These are phyloP conservation scores for Ellobium chinense DNA, from an alignment of 2,888 invertebrate species.

Conservation along the genomic window DNA sequence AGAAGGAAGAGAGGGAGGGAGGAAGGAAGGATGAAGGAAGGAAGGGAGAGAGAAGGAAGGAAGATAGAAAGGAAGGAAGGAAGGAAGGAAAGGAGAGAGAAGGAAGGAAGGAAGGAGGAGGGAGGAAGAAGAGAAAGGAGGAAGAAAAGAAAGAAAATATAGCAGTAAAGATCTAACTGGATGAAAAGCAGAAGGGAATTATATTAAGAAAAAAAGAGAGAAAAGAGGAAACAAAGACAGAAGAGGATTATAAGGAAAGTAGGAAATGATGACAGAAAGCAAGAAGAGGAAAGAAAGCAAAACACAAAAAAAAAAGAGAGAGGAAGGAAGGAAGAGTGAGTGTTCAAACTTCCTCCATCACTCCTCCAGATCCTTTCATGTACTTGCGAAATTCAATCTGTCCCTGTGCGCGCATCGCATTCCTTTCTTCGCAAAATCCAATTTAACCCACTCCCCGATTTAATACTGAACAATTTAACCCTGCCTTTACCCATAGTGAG, in stretches of 20 bases:
- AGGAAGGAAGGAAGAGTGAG: background rate
- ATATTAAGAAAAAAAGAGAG: too few relatives aligned
- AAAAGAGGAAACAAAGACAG: too few relatives aligned
- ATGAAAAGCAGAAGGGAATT: too few relatives aligned
- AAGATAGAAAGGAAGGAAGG: background rate
- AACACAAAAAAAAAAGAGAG: background rate
- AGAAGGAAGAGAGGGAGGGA: too few relatives aligned
- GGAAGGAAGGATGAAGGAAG: background rate
- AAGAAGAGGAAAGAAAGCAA: slow-evolving; percentile 1
- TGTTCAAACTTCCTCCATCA: too few relatives aligned
- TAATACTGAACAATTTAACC: too few relatives aligned
- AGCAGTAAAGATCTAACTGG: background rate
- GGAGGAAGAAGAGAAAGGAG: slow-evolving; percentile 2
- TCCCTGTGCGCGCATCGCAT: too few relatives aligned
- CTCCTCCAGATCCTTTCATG: too few relatives aligned
- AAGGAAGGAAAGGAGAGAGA: background rate
- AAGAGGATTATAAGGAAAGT: background rate
- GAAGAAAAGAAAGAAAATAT: background rate
- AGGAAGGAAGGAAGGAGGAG: background rate
- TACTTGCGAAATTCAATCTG: too few relatives aligned
- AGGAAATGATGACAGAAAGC: background rate
- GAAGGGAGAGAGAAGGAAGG: background rate
- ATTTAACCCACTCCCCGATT: too few relatives aligned
- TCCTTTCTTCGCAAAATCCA: too few relatives aligned
- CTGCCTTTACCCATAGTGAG: too few relatives aligned